Evolutionary conservation across 92 coral and sea anemone species (phyloP).

Genomic region (Nematostella vectensis): DNA sequence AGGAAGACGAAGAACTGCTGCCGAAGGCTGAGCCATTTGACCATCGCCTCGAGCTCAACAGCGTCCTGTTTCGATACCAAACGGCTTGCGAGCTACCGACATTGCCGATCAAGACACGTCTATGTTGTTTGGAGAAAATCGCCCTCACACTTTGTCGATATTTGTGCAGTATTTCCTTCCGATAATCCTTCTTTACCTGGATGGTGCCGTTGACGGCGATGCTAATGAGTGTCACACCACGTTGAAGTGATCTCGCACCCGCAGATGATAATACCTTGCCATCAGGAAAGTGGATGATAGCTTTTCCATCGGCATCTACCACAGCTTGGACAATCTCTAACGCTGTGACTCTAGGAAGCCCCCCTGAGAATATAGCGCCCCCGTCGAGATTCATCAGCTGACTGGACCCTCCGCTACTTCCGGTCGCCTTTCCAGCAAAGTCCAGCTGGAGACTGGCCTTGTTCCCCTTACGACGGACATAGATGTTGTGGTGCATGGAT

Average conservation of each 20-base stretch:
- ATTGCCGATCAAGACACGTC: constrained; percentile 32
- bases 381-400: constrained; percentile 61
- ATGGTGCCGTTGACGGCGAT: constrained; percentile 29
- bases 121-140: constrained; percentile 18
- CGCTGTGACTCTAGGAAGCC: constrained; percentile 35
- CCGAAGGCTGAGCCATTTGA: background rate
- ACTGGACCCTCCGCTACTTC: constrained; percentile 57
- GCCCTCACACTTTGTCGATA: constrained; percentile 54
- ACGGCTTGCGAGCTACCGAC: constrained; percentile 24
- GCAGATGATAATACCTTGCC: constrained; percentile 55
- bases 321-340: constrained; percentile 51
- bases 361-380: constrained; percentile 62
- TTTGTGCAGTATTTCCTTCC: constrained; percentile 11
- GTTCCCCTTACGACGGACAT: constrained; percentile 67
- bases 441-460: constrained; percentile 70
- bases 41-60: too few relatives aligned
- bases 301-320: constrained; percentile 59
- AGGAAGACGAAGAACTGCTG: background rate
- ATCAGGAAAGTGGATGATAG: constrained; percentile 50
- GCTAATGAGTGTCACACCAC: constrained; percentile 46
- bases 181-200: constrained; percentile 15
- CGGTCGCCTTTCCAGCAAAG: constrained; percentile 51
- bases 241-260: constrained; percentile 10
- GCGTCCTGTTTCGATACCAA: too few relatives aligned
- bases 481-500: constrained; percentile 59